A percentile compares a stretch with the other conserved stretches of the same genome.
These are phyloP conservation scores for Oryctes rhinoceros DNA, from an alignment of 1,140 invertebrate species.

Conservation along the genomic window DNA sequence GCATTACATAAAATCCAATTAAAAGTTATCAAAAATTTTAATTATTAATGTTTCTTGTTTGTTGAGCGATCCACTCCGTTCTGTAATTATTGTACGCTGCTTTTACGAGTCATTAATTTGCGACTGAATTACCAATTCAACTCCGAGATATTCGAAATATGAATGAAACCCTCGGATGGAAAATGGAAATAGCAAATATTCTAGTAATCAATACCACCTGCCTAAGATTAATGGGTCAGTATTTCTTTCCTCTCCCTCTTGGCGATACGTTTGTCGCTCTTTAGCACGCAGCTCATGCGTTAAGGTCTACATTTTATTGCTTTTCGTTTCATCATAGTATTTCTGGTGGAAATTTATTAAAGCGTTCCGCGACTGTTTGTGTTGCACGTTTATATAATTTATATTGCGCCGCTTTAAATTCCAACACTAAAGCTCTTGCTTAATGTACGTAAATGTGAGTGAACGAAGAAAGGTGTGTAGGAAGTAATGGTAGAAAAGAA, in stretches of 20 bases:
- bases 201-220: constrained; percentile 21
- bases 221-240: constrained; percentile 18
- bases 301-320: constrained; percentile 22
- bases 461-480: no score
- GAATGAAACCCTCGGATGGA: neutral
- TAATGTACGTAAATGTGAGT: no score
- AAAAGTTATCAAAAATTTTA: no score
- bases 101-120: no score
- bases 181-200: constrained; percentile 19
- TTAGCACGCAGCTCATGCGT: constrained; percentile 16
- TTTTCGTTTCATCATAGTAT: constrained; percentile 11
- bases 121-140: no score
- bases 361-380: neutral
- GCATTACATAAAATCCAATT: no score
- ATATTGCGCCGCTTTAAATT: neutral
- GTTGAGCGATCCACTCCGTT: no score
- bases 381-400: constrained; percentile 3
- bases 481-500: no score
- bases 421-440: neutral
- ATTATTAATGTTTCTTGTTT: no score
- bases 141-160: neutral
- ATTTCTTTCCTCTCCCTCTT: neutral
- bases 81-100: no score
- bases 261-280: neutral
- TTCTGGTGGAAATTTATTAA: constrained; percentile 1